These are phyloP conservation scores for Capreolus pygargus DNA, from an alignment of 2,113 vertebrate species.

Conservation along the genomic window DNA sequence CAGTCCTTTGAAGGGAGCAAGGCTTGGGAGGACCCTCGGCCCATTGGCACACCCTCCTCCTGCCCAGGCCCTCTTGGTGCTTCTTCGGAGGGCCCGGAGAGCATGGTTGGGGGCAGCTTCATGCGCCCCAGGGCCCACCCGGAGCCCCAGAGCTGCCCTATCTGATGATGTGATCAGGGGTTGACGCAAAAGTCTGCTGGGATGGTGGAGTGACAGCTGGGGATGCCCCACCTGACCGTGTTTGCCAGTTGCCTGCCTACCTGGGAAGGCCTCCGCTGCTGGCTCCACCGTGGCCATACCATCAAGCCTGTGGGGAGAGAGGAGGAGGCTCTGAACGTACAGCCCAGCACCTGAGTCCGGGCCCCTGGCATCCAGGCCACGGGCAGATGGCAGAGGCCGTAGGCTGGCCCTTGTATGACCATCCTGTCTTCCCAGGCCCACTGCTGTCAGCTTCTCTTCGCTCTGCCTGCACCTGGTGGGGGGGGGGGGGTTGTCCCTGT, in stretches of 20 bases:
- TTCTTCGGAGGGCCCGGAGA: background rate
- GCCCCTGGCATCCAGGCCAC: background rate
- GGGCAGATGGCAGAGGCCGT: background rate
- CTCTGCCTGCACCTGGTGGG: background rate
- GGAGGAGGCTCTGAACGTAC: background rate
- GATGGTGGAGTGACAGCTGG: background rate
- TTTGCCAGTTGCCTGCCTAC: background rate
- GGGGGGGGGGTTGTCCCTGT: background rate
- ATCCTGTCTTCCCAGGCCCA: background rate
- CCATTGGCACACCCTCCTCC: background rate
- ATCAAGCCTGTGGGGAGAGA: background rate
- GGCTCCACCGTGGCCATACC: rapidly evolving
- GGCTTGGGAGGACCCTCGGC: background rate
- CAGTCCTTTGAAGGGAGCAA: background rate
- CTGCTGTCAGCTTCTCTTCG: rapidly evolving
- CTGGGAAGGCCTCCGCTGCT: background rate
- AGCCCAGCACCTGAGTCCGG: rapidly evolving
- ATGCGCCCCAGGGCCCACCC: rapidly evolving
- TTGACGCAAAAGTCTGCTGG: rapidly evolving
- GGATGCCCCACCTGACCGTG: rapidly evolving
- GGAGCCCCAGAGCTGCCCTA: background rate
- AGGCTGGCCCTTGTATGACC: rapidly evolving
- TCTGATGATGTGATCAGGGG: too few species aligned
- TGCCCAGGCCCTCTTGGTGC: background rate
- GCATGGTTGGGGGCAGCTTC: background rate